Evolutionary conservation across 2,113 vertebrate species (phyloP).

Genomic region (Spea bombifrons): DNA sequence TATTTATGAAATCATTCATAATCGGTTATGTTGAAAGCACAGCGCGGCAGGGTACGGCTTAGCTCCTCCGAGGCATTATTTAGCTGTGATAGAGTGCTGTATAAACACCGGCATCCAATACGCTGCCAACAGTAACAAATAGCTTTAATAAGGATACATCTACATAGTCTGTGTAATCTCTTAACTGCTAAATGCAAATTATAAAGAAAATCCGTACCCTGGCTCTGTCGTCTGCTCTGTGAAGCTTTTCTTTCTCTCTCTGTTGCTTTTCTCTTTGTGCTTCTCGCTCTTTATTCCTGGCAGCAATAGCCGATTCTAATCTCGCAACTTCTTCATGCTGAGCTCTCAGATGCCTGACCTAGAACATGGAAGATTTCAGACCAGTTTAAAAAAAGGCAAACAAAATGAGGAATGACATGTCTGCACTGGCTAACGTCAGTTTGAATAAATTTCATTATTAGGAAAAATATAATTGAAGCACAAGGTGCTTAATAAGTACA

Average conservation of each 20-base stretch:
- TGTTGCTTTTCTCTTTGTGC: conserved; percentile 68
- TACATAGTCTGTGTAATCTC: conserved; percentile 4
- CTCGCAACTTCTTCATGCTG: conserved; percentile 80
- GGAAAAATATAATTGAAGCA: too few species aligned
- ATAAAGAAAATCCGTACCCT: conserved; percentile 58
- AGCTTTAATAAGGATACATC: conserved; percentile 29
- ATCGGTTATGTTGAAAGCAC: conserved; percentile 9
- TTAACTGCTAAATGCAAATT: background rate
- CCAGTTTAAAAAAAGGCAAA: background rate
- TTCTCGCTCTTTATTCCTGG: conserved; percentile 72
- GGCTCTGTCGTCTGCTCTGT: conserved; percentile 73
- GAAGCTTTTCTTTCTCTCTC: conserved; percentile 67
- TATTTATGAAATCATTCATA: conserved; percentile 29
- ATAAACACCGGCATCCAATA: conserved; percentile 1
- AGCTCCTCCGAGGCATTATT: conserved; percentile 29
- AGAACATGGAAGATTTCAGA: conserved; percentile 45
- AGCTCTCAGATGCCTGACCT: conserved; percentile 81
- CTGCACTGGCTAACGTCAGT: too few species aligned
- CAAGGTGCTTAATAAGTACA: too few species aligned
- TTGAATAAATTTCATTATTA: too few species aligned
- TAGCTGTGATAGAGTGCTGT: background rate
- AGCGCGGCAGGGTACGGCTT: conserved; percentile 7
- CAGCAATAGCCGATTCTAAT: conserved; percentile 77
- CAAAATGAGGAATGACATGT: too few species aligned
- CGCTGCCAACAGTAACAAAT: conserved; percentile 1